Evolutionary conservation across 2,888 invertebrate species (phyloP).

Genomic region (Nezara viridula): DNA sequence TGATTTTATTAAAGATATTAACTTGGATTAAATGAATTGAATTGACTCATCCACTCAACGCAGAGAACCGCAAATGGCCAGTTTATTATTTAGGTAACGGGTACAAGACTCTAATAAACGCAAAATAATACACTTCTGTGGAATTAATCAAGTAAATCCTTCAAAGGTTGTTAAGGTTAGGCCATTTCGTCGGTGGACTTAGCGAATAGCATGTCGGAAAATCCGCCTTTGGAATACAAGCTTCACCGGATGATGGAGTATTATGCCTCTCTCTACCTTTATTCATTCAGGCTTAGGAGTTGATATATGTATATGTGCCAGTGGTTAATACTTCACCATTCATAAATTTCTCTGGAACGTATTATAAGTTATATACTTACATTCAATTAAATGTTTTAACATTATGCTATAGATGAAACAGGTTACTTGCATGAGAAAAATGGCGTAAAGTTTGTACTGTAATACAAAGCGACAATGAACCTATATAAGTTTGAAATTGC

Average conservation of each 20-base stretch:
- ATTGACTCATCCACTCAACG: not conserved
- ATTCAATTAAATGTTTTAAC: too few relatives aligned
- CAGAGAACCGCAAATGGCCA: not conserved
- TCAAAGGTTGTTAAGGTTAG: not conserved
- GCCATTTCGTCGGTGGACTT: not conserved
- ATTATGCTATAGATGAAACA: too few relatives aligned
- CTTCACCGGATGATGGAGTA: not conserved
- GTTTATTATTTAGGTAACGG: not conserved
- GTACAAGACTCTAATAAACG: not conserved
- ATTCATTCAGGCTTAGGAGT: not conserved
- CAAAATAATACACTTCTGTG: not conserved
- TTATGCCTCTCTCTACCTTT: not conserved
- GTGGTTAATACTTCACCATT: not conserved
- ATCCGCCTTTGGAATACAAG: not conserved
- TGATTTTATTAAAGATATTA: too few relatives aligned
- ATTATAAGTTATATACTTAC: too few relatives aligned
- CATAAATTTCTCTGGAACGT: not conserved
- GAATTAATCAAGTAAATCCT: slow-evolving; percentile 9
- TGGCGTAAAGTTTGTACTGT: too few relatives aligned
- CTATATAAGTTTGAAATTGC: too few relatives aligned
- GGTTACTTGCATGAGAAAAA: too few relatives aligned
- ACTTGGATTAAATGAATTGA: not conserved
- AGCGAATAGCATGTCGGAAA: not conserved
- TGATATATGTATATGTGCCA: too few relatives aligned
- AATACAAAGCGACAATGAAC: too few relatives aligned